Evolutionary conservation across 2,888 invertebrate genomes (phyloP).

Genomic region (Zygothrica quintamaculata): DNA sequence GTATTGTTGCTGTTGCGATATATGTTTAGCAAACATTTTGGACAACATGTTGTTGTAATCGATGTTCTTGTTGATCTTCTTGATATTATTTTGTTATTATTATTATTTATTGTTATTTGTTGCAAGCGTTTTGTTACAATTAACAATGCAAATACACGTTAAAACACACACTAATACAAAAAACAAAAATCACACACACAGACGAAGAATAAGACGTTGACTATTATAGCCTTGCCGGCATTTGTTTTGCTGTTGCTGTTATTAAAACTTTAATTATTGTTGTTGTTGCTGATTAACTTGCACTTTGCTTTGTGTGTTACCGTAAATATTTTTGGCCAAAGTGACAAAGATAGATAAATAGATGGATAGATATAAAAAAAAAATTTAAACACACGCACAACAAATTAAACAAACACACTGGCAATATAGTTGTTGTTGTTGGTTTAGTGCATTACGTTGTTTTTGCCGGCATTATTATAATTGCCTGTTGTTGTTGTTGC

Average conservation of each 20-base stretch:
- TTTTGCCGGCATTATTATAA: constrained; percentile 55
- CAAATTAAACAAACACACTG: constrained; percentile 28
- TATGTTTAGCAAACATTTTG: constrained; percentile 12
- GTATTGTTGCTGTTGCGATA: constrained; percentile 23
- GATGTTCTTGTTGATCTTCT: constrained; percentile 16
- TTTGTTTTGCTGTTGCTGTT: constrained; percentile 23
- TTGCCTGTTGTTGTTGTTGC: constrained; percentile 42
- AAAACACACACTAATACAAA: constrained; percentile 28
- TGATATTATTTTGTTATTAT: constrained; percentile 28
- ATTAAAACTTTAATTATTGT: too few species aligned
- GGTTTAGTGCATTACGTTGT: constrained; percentile 59
- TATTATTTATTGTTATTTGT: constrained; percentile 28
- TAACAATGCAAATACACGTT: too few species aligned
- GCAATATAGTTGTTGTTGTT: constrained; percentile 26
- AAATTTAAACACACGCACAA: too few species aligned
- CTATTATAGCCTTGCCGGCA: constrained; percentile 49
- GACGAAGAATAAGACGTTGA: constrained; percentile 17
- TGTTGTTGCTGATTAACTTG: constrained; percentile 39
- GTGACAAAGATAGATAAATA: constrained; percentile 11
- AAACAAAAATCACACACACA: constrained; percentile 17
- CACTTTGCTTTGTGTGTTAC: constrained; percentile 51
- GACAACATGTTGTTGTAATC: constrained; percentile 35
- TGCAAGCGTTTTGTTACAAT: constrained; percentile 37
- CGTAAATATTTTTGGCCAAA: constrained; percentile 47
- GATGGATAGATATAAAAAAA: constrained; percentile 33